phyloP scores from a whole-genome alignment of 2,888 invertebrate species.

The Euplexia lucipara region DNA sequence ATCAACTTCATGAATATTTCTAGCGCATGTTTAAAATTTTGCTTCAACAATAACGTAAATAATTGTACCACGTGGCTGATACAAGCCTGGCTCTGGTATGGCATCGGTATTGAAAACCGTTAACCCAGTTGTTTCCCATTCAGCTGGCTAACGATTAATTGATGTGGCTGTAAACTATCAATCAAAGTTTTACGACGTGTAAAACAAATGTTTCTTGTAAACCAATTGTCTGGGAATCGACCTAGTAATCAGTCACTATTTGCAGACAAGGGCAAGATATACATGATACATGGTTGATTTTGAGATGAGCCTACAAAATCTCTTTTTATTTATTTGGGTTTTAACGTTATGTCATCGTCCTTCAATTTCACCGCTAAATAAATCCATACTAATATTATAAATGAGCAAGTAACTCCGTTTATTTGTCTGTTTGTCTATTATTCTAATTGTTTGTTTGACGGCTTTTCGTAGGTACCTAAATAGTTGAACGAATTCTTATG shows the following conservation, averaged over 20 bases:
- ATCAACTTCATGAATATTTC: slow-evolving; percentile 17
- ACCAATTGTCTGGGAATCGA: slow-evolving; percentile 81
- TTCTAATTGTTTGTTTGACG: no score
- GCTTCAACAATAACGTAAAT: slow-evolving; percentile 67
- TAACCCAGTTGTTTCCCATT: slow-evolving; percentile 80
- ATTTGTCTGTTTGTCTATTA: no score
- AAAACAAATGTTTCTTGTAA: slow-evolving; percentile 84
- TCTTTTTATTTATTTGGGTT: no score
- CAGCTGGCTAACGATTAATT: slow-evolving; percentile 81
- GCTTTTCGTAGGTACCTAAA: no score
- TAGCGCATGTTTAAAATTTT: slow-evolving; percentile 52
- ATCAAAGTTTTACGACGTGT: slow-evolving; percentile 87
- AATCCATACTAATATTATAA: no score
- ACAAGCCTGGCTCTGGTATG: slow-evolving; percentile 56
- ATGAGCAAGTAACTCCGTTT: no score
- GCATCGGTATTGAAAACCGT: slow-evolving; percentile 82
- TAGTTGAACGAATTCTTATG: no score
- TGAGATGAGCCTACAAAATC: neutral
- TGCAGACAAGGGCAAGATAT: slow-evolving; percentile 56
- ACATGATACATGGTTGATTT: slow-evolving; percentile 22
- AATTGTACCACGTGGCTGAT: slow-evolving; percentile 63
- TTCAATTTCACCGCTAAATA: no score
- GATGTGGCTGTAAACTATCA: slow-evolving; percentile 87
- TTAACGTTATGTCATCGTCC: neutral
- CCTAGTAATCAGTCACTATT: slow-evolving; percentile 73